These are phyloP conservation scores for Polydesmus complanatus DNA, from an alignment of 2,888 invertebrate species.

Conservation along the genomic window DNA sequence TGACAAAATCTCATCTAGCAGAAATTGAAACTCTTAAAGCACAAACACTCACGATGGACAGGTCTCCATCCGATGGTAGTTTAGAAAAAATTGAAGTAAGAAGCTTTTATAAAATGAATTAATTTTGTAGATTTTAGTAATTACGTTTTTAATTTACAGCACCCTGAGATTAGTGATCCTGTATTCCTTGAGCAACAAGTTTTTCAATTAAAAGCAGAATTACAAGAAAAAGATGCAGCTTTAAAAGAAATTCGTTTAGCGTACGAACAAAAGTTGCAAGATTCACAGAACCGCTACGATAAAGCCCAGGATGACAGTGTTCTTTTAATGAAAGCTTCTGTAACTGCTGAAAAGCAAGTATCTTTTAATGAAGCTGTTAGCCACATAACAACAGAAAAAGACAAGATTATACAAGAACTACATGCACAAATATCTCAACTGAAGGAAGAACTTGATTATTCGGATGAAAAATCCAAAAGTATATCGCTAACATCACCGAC, in stretches of 20 bases:
- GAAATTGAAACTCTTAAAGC: conserved; percentile 34
- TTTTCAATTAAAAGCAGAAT: conserved; percentile 4
- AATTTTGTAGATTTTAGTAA: not conserved
- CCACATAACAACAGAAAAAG: conserved; percentile 54
- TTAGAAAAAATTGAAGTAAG: conserved; percentile 52
- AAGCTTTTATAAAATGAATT: not conserved
- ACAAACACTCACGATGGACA: conserved; percentile 47
- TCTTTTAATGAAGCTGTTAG: conserved; percentile 49
- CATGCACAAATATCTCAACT: conserved; percentile 25
- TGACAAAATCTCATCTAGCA: not conserved
- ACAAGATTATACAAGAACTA: conserved; percentile 50
- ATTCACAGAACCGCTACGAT: not conserved
- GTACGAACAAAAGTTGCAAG: conserved; percentile 14
- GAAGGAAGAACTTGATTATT: not conserved
- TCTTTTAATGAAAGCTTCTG: conserved; percentile 20
- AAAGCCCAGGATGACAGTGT: not conserved
- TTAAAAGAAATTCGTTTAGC: conserved; percentile 1
- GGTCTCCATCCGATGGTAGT: conserved; percentile 61
- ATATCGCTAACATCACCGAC: not conserved
- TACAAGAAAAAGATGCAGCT: conserved; percentile 15
- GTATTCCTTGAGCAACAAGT: conserved; percentile 12
- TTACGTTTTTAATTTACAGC: not conserved
- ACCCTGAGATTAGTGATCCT: conserved; percentile 9
- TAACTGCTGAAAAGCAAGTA: conserved; percentile 26
- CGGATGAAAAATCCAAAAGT: conserved; percentile 1